Conservation (phyloP, 1,140 invertebrate species). For the Sminthurinus signatus region DNA sequence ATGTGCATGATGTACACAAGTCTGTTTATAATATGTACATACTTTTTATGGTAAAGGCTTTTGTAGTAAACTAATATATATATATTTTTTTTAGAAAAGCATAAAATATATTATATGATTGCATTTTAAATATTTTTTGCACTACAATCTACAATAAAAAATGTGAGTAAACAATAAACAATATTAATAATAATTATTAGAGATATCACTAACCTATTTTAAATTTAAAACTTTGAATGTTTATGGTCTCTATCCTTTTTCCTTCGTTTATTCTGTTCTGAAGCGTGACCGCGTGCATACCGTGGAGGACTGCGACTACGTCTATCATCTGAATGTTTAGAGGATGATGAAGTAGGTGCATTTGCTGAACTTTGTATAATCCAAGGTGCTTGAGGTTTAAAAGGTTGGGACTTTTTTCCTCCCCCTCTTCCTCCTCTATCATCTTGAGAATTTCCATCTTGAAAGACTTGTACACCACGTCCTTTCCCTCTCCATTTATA, state of each 20-base stretch:
- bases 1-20: no score
- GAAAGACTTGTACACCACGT: conserved; percentile 30
- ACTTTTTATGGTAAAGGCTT: no score
- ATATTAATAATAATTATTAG: not conserved
- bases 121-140: no score
- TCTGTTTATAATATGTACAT: no score
- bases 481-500: conserved; percentile 78
- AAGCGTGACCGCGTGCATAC: conserved; percentile 29
- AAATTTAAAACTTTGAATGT: no score
- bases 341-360: not conserved
- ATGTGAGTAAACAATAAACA: not conserved
- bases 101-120: no score
- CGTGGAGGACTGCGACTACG: conserved; percentile 28
- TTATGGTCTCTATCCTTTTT: not conserved
- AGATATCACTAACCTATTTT: not conserved
- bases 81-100: no score
- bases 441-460: conserved; percentile 14
- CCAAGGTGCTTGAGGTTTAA: conserved; percentile 2
- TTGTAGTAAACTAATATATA: no score
- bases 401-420: not conserved
- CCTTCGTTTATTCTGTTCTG: conserved; percentile 16
- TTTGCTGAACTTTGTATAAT: not conserved
- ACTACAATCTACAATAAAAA: not conserved
- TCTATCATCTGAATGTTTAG: not conserved
- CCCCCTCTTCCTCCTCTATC: no score